These are phyloP conservation scores for Dromius quadrimaculatus DNA, from an alignment of 2,888 invertebrate species.

Conservation along the genomic window DNA sequence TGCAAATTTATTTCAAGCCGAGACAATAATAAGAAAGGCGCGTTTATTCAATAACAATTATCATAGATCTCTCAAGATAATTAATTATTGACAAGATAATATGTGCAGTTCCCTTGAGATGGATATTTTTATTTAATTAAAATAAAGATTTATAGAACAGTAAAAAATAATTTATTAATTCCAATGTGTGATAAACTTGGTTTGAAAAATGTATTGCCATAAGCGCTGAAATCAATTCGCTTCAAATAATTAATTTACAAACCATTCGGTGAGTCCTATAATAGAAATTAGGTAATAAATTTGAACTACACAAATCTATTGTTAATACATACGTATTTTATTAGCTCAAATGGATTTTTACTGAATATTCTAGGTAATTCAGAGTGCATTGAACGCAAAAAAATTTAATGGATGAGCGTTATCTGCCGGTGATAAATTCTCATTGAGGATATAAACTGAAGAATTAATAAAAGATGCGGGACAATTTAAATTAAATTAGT, in stretches of 20 bases:
- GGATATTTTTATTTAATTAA: no score
- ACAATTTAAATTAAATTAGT: slow-evolving; percentile 48
- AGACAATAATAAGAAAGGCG: not conserved
- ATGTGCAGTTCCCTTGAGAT: no score
- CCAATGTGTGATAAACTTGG: not conserved
- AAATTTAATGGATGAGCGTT: slow-evolving; percentile 18
- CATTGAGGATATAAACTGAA: slow-evolving; percentile 47
- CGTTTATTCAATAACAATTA: not conserved
- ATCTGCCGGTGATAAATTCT: slow-evolving; percentile 47
- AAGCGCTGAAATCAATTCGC: slow-evolving; percentile 16
- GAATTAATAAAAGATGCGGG: slow-evolving; percentile 50
- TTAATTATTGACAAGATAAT: no score
- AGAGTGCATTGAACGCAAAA: not conserved
- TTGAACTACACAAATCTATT: not conserved
- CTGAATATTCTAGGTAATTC: not conserved
- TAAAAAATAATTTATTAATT: no score
- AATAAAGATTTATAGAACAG: no score
- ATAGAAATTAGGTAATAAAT: slow-evolving; percentile 21
- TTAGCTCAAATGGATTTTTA: not conserved
- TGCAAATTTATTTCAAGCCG: no score
- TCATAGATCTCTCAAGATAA: no score
- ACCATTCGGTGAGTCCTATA: slow-evolving; percentile 5
- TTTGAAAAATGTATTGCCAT: not conserved
- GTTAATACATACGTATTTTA: not conserved
- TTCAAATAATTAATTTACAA: slow-evolving; percentile 17